phyloP scores from a whole-genome alignment of 2,888 invertebrate species.

The Lysandra bellargus region DNA sequence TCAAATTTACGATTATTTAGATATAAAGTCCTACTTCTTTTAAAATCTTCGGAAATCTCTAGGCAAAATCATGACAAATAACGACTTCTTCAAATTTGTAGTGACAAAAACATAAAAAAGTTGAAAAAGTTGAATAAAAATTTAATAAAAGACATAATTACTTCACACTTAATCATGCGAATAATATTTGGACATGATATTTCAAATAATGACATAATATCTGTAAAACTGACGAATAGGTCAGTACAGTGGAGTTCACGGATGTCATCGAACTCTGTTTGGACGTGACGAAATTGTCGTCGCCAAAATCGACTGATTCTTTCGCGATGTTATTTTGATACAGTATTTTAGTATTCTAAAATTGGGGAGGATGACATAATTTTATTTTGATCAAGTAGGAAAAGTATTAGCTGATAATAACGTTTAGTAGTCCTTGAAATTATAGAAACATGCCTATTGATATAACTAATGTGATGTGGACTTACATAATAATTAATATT shows the following conservation, averaged over 20 bases:
- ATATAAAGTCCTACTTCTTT: no score
- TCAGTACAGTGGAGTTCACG: conserved; percentile 33
- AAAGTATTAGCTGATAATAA: no score
- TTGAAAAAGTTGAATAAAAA: not conserved
- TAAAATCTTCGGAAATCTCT: not conserved
- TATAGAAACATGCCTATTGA: no score
- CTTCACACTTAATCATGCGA: not conserved
- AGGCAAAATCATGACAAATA: not conserved
- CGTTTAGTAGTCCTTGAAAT: no score
- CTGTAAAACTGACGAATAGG: conserved; percentile 33
- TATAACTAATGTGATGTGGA: no score
- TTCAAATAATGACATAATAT: conserved; percentile 11
- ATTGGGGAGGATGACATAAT: not conserved
- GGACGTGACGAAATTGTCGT: conserved; percentile 31
- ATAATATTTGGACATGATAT: not conserved
- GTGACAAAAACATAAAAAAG: not conserved
- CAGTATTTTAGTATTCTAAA: not conserved
- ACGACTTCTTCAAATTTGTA: not conserved
- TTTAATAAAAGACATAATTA: not conserved
- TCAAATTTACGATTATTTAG: no score
- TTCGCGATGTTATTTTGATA: not conserved
- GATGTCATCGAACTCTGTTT: conserved; percentile 31
- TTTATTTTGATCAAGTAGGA: no score
- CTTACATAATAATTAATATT: no score
- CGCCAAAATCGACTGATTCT: not conserved